Evolutionary conservation across 2,888 invertebrate genomes (phyloP), one percentile per base, ranked within the genome.

Genomic region (Pantelozetes paolii): DNA sequence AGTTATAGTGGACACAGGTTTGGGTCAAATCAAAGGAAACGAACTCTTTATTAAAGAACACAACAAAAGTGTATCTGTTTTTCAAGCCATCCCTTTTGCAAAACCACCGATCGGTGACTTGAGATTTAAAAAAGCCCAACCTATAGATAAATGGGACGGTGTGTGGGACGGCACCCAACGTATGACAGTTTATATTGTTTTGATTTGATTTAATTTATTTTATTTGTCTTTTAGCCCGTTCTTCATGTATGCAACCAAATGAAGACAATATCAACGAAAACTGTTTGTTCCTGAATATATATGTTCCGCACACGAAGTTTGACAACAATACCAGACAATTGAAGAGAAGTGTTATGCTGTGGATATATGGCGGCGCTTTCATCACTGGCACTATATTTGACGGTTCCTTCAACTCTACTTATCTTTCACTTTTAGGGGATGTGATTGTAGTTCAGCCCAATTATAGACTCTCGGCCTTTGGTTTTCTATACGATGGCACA

Each of bases 371-470:
- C 23, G 71, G 71, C 1, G 57, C 20, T 3, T 71, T 36, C 23
- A 13, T 57, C 11, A 57, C 54, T 5, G 71, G 71, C 3, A 50
- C 71, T 2, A 71, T 71, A 71, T 71, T 32, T 36, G 18, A 36
- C n/a, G n/a, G 18, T 48, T 20, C 26, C 0, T 71, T 50, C 54
- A 57, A 71, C 32, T 54, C 36, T 8, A 26, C 57, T 15, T 57
- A 50, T 23, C 20, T 71, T 11, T 50, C 71, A 20, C 26, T 40
- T 23, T 20, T 57, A 2, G 83, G 83, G n/a, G 59, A 59, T 50
- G 71, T 71, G 11, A 54, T 71, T 54, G 71, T 71, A 23, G 71
- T 71, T n/a, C 28, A 50, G 13, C 30, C 23, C 20, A 57, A 40
- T 26, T 71, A 71, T 23, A 30, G 71, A 30, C 23, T 71, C 1